A percentile compares a stretch with the other conserved stretches of the same genome.
Evolutionary conservation across 64 coral and sea anemone genomes (phyloP).

Genomic region (Porites lutea): DNA sequence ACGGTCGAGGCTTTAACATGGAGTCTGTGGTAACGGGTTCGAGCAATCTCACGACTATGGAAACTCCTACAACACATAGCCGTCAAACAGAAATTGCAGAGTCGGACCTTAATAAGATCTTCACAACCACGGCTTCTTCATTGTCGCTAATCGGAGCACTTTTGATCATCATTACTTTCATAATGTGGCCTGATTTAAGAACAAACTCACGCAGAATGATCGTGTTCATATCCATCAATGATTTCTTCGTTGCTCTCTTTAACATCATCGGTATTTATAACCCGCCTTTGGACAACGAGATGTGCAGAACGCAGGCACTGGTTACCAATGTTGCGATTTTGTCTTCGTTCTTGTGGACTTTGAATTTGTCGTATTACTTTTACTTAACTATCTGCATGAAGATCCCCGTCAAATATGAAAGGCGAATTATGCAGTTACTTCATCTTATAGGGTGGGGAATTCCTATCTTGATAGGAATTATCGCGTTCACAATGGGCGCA

Average conservation of each 20-base stretch:
- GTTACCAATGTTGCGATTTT: too few relatives aligned
- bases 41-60: neutral
- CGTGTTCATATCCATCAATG: conserved; percentile 89
- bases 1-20: too few relatives aligned
- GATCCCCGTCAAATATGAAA: too few relatives aligned
- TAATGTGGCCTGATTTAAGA: conserved; percentile 81
- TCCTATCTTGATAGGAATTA: too few relatives aligned
- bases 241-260: conserved; percentile 76
- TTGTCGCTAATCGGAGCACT: conserved; percentile 77
- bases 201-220: conserved; percentile 81
- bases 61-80: neutral
- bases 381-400: too few relatives aligned
- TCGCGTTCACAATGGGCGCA: too few relatives aligned
- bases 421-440: too few relatives aligned
- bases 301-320: neutral
- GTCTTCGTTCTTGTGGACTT: too few relatives aligned
- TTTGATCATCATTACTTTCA: conserved; percentile 74
- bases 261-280: conserved; percentile 46
- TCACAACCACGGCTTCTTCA: conserved; percentile 50
- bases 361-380: too few relatives aligned
- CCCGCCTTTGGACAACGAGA: neutral
- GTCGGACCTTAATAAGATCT: neutral
- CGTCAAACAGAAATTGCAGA: neutral
- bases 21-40: too few relatives aligned
- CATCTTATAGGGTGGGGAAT: too few relatives aligned